These are phyloP conservation scores for Stomorhina lunata DNA, from an alignment of 2,888 invertebrate genomes.

Conservation along the genomic window DNA sequence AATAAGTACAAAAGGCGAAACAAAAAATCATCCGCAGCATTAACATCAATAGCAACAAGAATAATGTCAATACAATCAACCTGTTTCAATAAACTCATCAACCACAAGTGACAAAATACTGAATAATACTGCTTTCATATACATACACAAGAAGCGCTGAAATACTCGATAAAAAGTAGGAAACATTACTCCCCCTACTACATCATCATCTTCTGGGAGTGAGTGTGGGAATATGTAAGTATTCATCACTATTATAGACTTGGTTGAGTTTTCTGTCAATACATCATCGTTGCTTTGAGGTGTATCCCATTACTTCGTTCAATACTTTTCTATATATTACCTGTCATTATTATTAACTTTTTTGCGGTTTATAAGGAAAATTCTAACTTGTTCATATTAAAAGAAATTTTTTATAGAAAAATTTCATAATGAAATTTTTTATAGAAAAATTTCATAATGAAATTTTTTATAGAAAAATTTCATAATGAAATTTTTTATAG, in stretches of 20 bases:
- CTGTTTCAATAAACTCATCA: slow-evolving; percentile 67
- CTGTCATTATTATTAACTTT: slow-evolving; percentile 57
- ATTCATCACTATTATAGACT: slow-evolving; percentile 37
- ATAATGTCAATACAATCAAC: slow-evolving; percentile 62
- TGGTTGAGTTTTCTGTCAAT: slow-evolving; percentile 19
- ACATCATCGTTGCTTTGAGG: neutral
- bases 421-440: too few relatives aligned
- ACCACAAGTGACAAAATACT: slow-evolving; percentile 63
- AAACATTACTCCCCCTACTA: neutral
- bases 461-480: too few relatives aligned
- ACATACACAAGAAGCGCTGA: slow-evolving; percentile 4
- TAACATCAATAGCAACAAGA: neutral
- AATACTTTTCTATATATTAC: slow-evolving; percentile 48
- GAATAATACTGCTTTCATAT: slow-evolving; percentile 2
- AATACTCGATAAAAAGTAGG: neutral
- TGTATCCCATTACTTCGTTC: slow-evolving; percentile 32
- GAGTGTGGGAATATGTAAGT: neutral
- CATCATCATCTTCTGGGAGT: neutral
- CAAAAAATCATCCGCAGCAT: too few relatives aligned
- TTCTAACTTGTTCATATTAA: slow-evolving; percentile 27
- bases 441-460: too few relatives aligned
- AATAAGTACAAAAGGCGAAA: slow-evolving; percentile 15
- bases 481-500: too few relatives aligned
- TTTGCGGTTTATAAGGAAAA: slow-evolving; percentile 47
- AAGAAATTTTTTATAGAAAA: too few relatives aligned